Evolutionary conservation across 2,888 invertebrate genomes (phyloP).

Genomic region (Sepiola atlantica): DNA sequence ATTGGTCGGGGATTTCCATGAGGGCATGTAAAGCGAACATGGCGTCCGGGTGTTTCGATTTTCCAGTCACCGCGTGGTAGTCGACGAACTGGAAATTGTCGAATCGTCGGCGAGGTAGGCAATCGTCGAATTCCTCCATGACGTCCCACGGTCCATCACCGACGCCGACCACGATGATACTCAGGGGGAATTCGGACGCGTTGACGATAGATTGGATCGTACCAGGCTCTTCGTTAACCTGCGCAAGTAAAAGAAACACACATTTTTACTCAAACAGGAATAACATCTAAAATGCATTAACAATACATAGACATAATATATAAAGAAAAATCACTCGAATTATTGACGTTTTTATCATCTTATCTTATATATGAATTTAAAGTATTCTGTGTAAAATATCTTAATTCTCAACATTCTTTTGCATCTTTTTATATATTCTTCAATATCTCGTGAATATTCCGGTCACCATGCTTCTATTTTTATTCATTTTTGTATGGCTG

Average conservation of each 20-base stretch:
- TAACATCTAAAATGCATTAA: not conserved
- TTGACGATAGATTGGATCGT: slow-evolving; percentile 76
- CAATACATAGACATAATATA: not conserved
- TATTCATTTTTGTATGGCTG: too few relatives aligned
- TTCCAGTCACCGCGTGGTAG: slow-evolving; percentile 73
- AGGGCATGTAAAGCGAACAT: slow-evolving; percentile 77
- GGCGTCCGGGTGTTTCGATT: slow-evolving; percentile 70
- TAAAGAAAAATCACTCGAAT: not conserved
- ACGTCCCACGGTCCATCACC: slow-evolving; percentile 78
- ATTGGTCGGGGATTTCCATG: slow-evolving; percentile 77
- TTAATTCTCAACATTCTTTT: too few relatives aligned
- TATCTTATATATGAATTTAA: too few relatives aligned
- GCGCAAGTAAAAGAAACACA: not conserved
- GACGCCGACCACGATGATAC: slow-evolving; percentile 77
- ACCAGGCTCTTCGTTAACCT: slow-evolving; percentile 75
- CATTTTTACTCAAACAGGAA: not conserved
- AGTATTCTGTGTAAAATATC: too few relatives aligned
- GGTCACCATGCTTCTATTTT: too few relatives aligned
- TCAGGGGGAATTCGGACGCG: slow-evolving; percentile 76
- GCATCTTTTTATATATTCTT: too few relatives aligned
- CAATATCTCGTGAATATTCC: too few relatives aligned
- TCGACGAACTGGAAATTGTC: slow-evolving; percentile 78
- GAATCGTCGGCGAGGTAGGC: slow-evolving; percentile 76
- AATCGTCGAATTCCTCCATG: slow-evolving; percentile 76
- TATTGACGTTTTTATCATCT: too few relatives aligned